Conservation (phyloP, 2,113 vertebrate species). For the pig (Sus scrofa) region DNA sequence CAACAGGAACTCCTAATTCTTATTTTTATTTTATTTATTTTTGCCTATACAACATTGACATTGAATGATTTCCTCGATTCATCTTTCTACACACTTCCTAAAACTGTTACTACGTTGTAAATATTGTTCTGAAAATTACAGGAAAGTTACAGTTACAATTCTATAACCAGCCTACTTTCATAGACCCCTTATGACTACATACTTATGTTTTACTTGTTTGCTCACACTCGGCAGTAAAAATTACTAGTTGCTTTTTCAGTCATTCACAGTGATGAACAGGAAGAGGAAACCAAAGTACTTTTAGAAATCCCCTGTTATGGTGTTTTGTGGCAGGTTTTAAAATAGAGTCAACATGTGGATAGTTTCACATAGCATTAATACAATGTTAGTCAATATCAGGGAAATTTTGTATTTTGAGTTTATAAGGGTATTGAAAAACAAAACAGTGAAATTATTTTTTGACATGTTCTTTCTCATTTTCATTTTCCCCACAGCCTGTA, state of each 20-base stretch:
- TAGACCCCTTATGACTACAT: background rate
- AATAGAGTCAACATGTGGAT: background rate
- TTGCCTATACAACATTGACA: background rate
- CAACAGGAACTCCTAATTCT: too few relatives aligned
- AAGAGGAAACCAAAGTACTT: constrained; percentile 10
- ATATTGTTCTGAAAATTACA: constrained; percentile 62
- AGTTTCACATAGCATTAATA: background rate
- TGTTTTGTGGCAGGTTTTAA: background rate
- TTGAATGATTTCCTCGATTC: constrained; percentile 64
- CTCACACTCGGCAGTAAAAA: constrained; percentile 40
- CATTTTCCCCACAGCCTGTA: background rate
- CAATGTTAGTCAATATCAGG: background rate
- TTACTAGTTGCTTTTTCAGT: constrained; percentile 13
- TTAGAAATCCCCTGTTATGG: background rate
- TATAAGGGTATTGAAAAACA: constrained; percentile 33
- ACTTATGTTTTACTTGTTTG: background rate
- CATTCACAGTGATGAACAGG: constrained; percentile 40
- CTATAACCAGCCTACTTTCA: background rate
- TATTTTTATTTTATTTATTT: background rate
- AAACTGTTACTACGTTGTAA: constrained; percentile 39
- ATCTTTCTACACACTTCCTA: constrained; percentile 43
- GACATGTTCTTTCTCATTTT: constrained; percentile 32
- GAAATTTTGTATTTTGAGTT: background rate
- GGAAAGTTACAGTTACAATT: constrained; percentile 16
- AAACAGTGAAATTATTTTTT: constrained; percentile 44